Base-by-base conservation (phyloP, 2,113 vertebrate species). In the Phoxinus phoxinus region DNA sequence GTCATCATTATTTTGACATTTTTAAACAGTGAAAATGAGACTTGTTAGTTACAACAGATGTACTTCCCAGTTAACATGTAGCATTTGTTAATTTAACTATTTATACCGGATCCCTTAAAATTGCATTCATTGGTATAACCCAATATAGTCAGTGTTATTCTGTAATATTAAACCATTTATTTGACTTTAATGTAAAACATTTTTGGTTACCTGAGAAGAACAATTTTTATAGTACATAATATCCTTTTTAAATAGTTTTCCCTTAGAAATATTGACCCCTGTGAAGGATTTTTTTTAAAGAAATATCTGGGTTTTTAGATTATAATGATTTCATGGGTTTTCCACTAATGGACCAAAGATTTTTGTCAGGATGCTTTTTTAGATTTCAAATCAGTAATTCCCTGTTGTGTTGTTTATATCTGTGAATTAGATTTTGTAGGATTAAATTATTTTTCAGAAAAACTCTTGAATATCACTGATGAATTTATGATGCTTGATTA, bases 281-380 rank as follows among this genome's bases (percentile, higher is more conserved):
- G 19, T n/a, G 15, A 63, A 81, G 9, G 41, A 63, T 21, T 46
- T 81, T n/a, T n/a, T 3, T 59, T 4, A 8, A 56, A 3, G 2
- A 53, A 59, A 12, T n/a, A 37, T 63, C 1, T 32, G 3, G 23
- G 2, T 63, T 44, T 80, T 23, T 44, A 27, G 35, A 41, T 81
- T 48, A 30, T 13, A 65, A 15, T 48, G 37, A 81, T 27, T 17
- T 25, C 8, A 32, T 32, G 5, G 5, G 3, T 51, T 81, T 69
- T 69, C 27, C 44, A 53, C 44, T 15, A n/a, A 48, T 69, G 80
- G 80, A 51, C 44, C 59, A 48, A 81, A 81, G 79, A 81, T 46
- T 81, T 41, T 27, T 79, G 56, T 13, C 6, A 81, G 11, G 3
- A 48, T 32, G 37, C 6, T 48, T 81, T 37, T 81, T 69, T 32